Conservation (phyloP, 2,797 vertebrate genomes). For the Lepilemur septentrionalis region DNA sequence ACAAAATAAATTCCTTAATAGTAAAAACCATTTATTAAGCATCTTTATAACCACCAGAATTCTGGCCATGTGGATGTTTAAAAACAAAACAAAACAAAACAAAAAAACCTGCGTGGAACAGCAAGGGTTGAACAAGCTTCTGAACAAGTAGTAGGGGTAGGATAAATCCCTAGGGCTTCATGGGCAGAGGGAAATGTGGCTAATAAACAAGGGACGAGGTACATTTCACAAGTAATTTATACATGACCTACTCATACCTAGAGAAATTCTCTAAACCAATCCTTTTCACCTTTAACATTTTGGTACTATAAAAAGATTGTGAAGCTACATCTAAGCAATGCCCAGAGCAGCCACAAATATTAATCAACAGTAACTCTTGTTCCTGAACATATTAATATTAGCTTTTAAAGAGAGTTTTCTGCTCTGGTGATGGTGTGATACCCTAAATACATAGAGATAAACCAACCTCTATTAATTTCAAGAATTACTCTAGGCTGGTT, state of each 20-base stretch:
- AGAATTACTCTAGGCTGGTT: not conserved
- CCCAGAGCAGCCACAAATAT: not conserved
- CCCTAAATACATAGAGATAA: not conserved
- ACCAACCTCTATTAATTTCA: not conserved
- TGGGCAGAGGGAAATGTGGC: not conserved
- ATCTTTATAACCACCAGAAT: not conserved
- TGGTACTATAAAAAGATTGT: not conserved
- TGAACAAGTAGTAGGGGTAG: not conserved
- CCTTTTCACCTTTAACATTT: not conserved
- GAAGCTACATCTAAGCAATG: not conserved
- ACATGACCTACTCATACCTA: not conserved
- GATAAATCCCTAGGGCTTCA: not conserved
- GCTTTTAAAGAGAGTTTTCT: not conserved
- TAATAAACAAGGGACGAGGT: not conserved
- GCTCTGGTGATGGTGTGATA: not conserved
- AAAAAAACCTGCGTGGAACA: not conserved
- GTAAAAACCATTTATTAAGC: conserved; percentile 5
- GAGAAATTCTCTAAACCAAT: conserved; percentile 1
- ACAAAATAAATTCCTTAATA: not conserved
- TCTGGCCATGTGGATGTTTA: not conserved
- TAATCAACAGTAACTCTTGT: not conserved
- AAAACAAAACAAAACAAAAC: not conserved
- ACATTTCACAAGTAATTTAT: not conserved
- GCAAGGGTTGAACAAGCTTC: not conserved
- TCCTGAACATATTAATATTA: not conserved